Base-by-base conservation (phyloP, 2,113 vertebrate species). In the Arizona elegans region DNA sequence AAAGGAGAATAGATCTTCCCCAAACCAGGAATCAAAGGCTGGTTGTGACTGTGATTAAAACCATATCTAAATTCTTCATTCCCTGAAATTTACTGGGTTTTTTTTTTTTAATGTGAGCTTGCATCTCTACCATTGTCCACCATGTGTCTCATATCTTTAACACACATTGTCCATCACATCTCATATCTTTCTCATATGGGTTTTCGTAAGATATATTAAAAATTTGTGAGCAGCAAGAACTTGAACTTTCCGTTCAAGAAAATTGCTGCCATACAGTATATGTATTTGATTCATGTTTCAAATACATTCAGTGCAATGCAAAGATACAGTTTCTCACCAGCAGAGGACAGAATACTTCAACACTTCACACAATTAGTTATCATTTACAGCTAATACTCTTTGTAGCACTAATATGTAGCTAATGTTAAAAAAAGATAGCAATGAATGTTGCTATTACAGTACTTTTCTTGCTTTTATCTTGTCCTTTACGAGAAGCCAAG, bases 321-420 rank as follows among this genome's bases (percentile, higher is more conserved):
- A 89, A 94, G 70, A 88, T 21, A 21, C 1, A 5, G 26, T 21
- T 55, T 43, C 2, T 89, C 75, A 33, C 95, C 96, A 96, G 96
- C 13, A 97, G 96, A 93, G 95, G 97, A 94, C 91, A 93, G 95
- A 62, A 0, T 13, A 87, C 47, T 15, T 87, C 94, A 50, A 0
- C 12, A 87, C 43, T 13, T 87, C 94, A 50, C 90, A 81, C 0
- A 0, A 1, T 0, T 87, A 62, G 50, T 13, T 10, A 59, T 1
- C 8, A 10, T 43, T 55, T 1, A 1, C 15, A 93, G 90, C 52
- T 56, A 89, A 10, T 81, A 13, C 7, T 56, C 55, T 89, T 11
- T 52, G 23, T 8, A 52, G 19, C 26, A 50, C 26, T 29, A 38
- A 85, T 23, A 50, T 29, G n/a, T 52, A 26, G 33, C 9, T 12